Base-by-base conservation (phyloP, 2,113 vertebrate genomes). In the Gasterosteus nipponicus region DNA sequence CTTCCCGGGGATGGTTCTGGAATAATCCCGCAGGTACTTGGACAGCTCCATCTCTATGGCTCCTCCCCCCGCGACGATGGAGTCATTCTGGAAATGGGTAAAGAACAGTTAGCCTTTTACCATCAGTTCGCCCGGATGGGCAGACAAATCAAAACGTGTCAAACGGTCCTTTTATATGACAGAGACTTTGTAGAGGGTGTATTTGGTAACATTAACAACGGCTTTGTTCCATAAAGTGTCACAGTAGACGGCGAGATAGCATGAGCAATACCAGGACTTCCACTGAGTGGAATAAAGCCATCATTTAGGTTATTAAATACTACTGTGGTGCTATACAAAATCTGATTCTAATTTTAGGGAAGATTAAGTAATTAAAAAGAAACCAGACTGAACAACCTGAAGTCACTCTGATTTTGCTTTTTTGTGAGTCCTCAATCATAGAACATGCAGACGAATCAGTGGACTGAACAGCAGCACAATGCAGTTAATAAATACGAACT, bases 41-140 rank as follows among this genome's bases (percentile, higher is more conserved):
- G 98, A 99, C 29, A 99, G 94, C 89, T 99, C 98, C 98, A 99
- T 99, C 92, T 99, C 98, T 1, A 99, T 98, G 0, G 98, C 98
- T 0, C 98, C 98, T 0, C 98, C 98, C 0, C 98, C 98, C 0
- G 97, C 98, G 5, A 99, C 98, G 0, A 99, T 89, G 0, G 98
- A 98, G 90, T 99, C 98, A 0, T 98, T 98, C 98, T 99, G 80
- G 8, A 82, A 77, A 68, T 0, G 12, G 1, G 38, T 56, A 15
- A 6, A 14, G 54, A 15, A 19, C 15, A 49, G 49, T 72, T 53
- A 58, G 38, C 0, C 38, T 9, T 15, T 9, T 69, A 5, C 5
- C 1, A 6, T 49, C n/a, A 14, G 10, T 2, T 4, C 44, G 18
- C 8, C 49, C 22, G 54, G n/a, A 46, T 0, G 1, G 8, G 31